Evolutionary conservation across 2,113 vertebrate genomes (phyloP), one percentile per base, ranked within the genome.

Genomic region (Sula dactylatra): DNA sequence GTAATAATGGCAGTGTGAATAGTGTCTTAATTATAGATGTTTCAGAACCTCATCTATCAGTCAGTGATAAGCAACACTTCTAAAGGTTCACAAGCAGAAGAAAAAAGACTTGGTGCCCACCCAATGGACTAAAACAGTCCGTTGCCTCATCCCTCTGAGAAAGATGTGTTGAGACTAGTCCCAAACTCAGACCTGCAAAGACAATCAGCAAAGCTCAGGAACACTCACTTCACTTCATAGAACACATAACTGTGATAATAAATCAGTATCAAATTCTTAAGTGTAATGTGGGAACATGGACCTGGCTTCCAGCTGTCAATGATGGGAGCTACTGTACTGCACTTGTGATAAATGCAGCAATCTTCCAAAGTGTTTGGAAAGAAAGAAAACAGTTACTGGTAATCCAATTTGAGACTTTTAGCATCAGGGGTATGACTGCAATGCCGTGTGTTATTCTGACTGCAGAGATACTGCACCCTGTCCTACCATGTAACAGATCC

Each of bases 391-490:
- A 27, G 32, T 26, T 42, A 16, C 27, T 64, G 45, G 25, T 31
- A 20, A 72, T 84, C 34, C 47, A 59, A 0, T 29, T 29, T 16
- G 15, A 93, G 49, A 22, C 4, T 59, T 81, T 16, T 5, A 45
- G 36, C 42, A 36, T 0, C 4, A 3, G 56, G 9, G 77, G 8
- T 19, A 17, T 8, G 10, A 10, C 26, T 56, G 65, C 38, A 82
- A 74, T 45, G 36, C 36, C 0, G 0, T 8, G 11, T 9, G 7
- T 61, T 61, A 40, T 17, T 59, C 86, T 34, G 22, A 55, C 2
- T 24, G 38, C 58, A 86, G 67, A 38, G 52, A 36, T 10, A 14
- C 0, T 54, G 38, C 6, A 16, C 8, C 13, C 26, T 27, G 11
- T 42, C 64, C 32, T 31, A 17, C 2, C 45, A 4, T 31, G 29